Conservation (phyloP, 2,113 vertebrate species). For the Trematocara marginatum region DNA sequence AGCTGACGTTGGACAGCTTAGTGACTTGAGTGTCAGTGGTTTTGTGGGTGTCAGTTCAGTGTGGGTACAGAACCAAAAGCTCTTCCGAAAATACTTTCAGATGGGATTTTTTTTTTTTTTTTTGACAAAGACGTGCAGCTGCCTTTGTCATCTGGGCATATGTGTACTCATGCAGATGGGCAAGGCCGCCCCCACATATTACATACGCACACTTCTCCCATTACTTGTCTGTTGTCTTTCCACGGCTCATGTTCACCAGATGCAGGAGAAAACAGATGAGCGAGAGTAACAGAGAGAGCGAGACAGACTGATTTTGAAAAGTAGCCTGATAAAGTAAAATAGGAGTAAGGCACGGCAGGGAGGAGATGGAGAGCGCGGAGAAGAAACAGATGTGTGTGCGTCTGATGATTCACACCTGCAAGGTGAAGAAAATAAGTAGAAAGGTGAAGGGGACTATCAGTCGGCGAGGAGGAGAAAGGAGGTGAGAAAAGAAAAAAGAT, state of each 20-base stretch:
- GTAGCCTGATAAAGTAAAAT: background rate
- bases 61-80: background rate
- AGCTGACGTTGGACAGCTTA: background rate
- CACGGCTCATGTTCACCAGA: constrained; percentile 45
- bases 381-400: background rate
- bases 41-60: constrained; percentile 20
- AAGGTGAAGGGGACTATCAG: constrained; percentile 33
- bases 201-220: constrained; percentile 31
- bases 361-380: background rate
- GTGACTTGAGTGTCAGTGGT: constrained; percentile 24
- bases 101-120: constrained; percentile 22
- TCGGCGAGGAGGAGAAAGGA: background rate
- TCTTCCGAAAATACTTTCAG: constrained; percentile 20
- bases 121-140: constrained; percentile 12
- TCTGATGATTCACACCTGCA: constrained; percentile 45
- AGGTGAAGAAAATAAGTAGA: constrained; percentile 19
- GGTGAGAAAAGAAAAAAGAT: background rate
- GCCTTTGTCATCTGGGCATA: constrained; percentile 27
- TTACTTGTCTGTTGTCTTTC: constrained; percentile 48
- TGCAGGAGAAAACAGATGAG: constrained; percentile 30
- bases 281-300: background rate
- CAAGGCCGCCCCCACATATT: background rate
- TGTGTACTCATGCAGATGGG: constrained; percentile 14
- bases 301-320: background rate
- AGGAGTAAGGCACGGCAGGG: background rate